A percentile compares a stretch with the other conserved stretches of the same genome.
Conservation (phyloP, 2,113 vertebrate genomes). For the Diphyllodes magnificus region DNA sequence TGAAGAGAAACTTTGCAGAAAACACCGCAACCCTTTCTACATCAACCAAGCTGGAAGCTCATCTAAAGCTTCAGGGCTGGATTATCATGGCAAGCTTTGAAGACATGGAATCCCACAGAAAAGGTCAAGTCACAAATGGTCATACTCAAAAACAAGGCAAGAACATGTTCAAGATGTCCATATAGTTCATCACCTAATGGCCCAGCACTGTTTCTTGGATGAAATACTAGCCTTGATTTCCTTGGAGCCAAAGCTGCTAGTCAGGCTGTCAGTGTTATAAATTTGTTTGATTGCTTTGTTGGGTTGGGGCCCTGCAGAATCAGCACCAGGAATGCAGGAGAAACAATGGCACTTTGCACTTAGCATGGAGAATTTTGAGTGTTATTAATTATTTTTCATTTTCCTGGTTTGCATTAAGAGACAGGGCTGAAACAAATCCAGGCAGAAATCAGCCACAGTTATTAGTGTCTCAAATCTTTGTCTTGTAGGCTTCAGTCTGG, state of each 20-base stretch:
- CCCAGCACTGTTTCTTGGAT: neutral
- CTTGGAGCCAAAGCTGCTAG: neutral
- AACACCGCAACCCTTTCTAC: neutral
- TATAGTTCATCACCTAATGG: neutral
- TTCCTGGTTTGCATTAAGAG: constrained; percentile 10
- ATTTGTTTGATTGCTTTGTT: constrained; percentile 35
- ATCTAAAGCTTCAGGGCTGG: neutral
- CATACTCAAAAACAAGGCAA: neutral
- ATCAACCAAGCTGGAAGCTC: neutral
- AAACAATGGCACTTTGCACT: constrained; percentile 1
- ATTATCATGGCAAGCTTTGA: neutral
- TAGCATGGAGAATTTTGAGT: neutral
- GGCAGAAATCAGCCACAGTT: constrained; percentile 40
- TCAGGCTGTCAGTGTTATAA: constrained; percentile 19
- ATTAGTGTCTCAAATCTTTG: constrained; percentile 37
- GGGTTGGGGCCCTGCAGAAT: constrained; percentile 13
- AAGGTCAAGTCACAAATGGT: neutral
- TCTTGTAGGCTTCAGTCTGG: constrained; percentile 24
- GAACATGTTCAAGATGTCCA: constrained; percentile 1
- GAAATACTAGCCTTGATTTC: neutral
- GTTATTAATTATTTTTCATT: constrained; percentile 36
- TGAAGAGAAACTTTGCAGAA: neutral
- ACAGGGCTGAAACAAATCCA: constrained; percentile 42
- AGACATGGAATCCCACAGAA: neutral
- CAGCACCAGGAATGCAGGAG: neutral